Conservation (phyloP, 2,113 vertebrate species). For the Girardinichthys multiradiatus region DNA sequence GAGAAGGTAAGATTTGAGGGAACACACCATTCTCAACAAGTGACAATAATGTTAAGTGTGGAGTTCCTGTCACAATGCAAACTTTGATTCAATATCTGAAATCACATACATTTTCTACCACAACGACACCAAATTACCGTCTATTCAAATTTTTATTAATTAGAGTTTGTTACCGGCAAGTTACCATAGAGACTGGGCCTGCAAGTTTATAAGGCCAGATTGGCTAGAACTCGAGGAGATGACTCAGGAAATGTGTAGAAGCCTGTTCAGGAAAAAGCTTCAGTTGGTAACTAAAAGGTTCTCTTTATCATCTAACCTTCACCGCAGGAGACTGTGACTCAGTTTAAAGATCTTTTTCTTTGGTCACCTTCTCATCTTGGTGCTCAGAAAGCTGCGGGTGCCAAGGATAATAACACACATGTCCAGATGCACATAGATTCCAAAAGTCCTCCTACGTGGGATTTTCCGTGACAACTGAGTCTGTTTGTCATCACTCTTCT, state of each 20-base stretch:
- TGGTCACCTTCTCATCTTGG: constrained; percentile 55
- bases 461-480: constrained; percentile 66
- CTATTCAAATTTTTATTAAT: constrained; percentile 50
- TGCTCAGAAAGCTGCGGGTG: constrained; percentile 35
- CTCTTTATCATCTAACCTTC: constrained; percentile 54
- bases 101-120: constrained; percentile 7
- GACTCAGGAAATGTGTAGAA: constrained; percentile 42
- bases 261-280: constrained; percentile 54
- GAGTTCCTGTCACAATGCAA: background rate
- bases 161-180: constrained; percentile 23
- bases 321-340: constrained; percentile 51
- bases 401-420: constrained; percentile 6
- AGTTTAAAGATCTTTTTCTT: constrained; percentile 51
- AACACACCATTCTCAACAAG: background rate
- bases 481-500: constrained; percentile 51
- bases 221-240: constrained; percentile 47
- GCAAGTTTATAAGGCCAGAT: constrained; percentile 56
- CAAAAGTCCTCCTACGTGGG: constrained; percentile 20
- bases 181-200: constrained; percentile 22
- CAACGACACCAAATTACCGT: constrained; percentile 17
- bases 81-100: constrained; percentile 8
- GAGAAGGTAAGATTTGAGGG: background rate
- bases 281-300: constrained; percentile 49
- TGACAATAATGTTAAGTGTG: background rate
- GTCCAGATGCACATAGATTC: background rate